Evolutionary conservation across 2,113 vertebrate species (phyloP).

Genomic region (Mastomys natalensis): DNA sequence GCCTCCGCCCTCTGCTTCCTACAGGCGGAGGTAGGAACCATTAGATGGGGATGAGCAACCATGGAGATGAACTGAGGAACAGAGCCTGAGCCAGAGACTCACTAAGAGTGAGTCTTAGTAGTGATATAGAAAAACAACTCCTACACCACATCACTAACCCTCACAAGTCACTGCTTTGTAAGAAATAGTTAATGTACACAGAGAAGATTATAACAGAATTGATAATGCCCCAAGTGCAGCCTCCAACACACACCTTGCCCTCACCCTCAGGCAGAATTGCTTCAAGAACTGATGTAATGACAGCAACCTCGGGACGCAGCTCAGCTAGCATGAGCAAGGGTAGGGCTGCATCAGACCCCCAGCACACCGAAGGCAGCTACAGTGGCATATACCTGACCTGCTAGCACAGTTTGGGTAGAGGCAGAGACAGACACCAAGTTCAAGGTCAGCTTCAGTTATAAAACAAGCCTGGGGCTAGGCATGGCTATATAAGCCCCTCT

Average conservation of each 20-base stretch:
- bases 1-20: background rate
- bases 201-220: background rate
- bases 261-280: background rate
- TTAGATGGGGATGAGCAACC: background rate
- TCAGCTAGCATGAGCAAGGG: background rate
- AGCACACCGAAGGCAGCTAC: background rate
- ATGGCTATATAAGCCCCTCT: background rate
- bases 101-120: background rate
- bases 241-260: background rate
- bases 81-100: background rate
- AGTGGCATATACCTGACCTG: background rate
- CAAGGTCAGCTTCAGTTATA: background rate
- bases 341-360: background rate
- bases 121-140: conserved; percentile 23
- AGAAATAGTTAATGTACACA: conserved; percentile 10
- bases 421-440: background rate
- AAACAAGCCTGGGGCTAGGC: background rate
- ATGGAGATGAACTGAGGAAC: background rate
- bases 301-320: background rate
- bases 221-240: background rate
- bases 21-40: background rate
- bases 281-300: background rate
- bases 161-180: background rate
- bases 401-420: background rate
- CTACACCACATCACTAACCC: background rate